These are phyloP conservation scores for Oreonectes daqikongensis DNA, from an alignment of 2,797 vertebrate species.

Conservation along the genomic window DNA sequence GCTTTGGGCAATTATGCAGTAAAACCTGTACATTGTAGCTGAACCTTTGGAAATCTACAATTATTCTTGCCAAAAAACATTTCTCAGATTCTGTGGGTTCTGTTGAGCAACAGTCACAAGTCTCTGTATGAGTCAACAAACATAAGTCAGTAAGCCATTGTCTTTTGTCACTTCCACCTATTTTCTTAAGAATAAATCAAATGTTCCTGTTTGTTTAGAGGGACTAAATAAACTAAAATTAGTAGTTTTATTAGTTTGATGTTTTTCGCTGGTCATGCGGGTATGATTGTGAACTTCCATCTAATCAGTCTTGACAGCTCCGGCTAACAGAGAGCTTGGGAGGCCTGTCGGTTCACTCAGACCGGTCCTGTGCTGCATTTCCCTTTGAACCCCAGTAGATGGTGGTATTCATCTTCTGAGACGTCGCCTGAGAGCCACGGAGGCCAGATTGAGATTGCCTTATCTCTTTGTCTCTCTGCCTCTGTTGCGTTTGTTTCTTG, in stretches of 20 bases:
- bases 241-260: conserved; percentile 10
- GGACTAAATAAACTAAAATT: conserved; percentile 10
- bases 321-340: conserved; percentile 70
- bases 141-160: conserved; percentile 39
- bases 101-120: conserved; percentile 27
- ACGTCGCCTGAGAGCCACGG: conserved; percentile 30
- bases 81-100: conserved; percentile 51
- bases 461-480: conserved; percentile 32
- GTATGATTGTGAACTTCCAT: conserved; percentile 71
- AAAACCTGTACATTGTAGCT: conserved; percentile 80
- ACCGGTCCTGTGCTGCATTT: conserved; percentile 11
- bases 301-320: conserved; percentile 78
- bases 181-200: conserved; percentile 14
- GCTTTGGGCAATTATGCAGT: conserved; percentile 77
- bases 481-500: background rate
- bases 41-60: conserved; percentile 56
- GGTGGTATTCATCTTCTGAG: conserved; percentile 82
- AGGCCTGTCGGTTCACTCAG: conserved; percentile 60
- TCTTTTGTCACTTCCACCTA: conserved; percentile 11
- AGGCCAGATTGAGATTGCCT: conserved; percentile 1
- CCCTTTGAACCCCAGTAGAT: conserved; percentile 75
- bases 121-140: conserved; percentile 46
- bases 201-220: conserved; percentile 21
- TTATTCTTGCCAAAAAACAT: conserved; percentile 43
- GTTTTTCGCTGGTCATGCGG: conserved; percentile 56